Percentiles rank a stretch among this genome's conserved stretches.
These are phyloP conservation scores for Orthosia gothica DNA, from an alignment of 2,888 invertebrate genomes.

Conservation along the genomic window DNA sequence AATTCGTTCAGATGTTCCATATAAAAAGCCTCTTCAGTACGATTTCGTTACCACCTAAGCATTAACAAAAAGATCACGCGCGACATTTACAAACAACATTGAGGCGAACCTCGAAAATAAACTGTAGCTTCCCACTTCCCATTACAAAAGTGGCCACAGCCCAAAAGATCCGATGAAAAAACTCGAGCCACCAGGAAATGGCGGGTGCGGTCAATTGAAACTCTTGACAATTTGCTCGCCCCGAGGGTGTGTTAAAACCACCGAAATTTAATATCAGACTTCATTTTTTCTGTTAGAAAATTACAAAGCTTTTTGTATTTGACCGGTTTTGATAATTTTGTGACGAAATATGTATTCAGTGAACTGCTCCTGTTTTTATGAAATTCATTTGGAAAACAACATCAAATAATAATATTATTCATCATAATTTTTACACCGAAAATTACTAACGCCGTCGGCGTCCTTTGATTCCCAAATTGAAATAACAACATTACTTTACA, in stretches of 20 bases:
- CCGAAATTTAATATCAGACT: conserved; percentile 72
- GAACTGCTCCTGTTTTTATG: conserved; percentile 13
- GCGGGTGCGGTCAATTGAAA: conserved; percentile 65
- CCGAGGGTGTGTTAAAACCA: conserved; percentile 61
- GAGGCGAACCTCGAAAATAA: conserved; percentile 61
- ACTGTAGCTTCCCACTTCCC: conserved; percentile 62
- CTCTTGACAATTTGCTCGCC: conserved; percentile 69
- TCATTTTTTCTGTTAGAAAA: conserved; percentile 62
- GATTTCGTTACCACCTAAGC: conserved; percentile 26
- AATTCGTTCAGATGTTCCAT: conserved; percentile 28
- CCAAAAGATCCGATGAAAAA: conserved; percentile 65
- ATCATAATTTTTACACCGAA: background rate
- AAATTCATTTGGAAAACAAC: conserved; percentile 4
- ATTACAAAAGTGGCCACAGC: conserved; percentile 67
- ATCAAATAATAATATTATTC: conserved; percentile 17
- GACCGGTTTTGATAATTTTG: conserved; percentile 57
- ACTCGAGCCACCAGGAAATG: conserved; percentile 65
- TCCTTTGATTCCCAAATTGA: conserved; percentile 32
- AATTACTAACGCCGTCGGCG: conserved; percentile 5
- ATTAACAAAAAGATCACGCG: conserved; percentile 49
- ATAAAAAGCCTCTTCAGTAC: conserved; percentile 29
- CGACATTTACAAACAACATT: conserved; percentile 54
- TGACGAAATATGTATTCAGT: conserved; percentile 41
- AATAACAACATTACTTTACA: conserved; percentile 38
- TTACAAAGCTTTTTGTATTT: conserved; percentile 61